A percentile compares a stretch with the other conserved stretches of the same genome.
Evolutionary conservation across 2,113 vertebrate genomes (phyloP).

Genomic region (Pampusana beccarii): DNA sequence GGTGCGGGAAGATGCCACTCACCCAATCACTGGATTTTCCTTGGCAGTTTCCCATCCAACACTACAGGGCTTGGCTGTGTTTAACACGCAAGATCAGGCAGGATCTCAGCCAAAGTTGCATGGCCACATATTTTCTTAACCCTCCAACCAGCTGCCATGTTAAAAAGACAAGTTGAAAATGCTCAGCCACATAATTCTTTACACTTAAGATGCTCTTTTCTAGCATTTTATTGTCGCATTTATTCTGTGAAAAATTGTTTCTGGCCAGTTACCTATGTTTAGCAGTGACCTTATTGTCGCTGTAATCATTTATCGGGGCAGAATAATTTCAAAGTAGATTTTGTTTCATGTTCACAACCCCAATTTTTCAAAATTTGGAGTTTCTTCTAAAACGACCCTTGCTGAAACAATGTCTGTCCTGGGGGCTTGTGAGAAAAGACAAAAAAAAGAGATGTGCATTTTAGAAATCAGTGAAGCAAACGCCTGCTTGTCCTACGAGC

Average conservation of each 20-base stretch:
- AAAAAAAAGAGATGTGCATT: not conserved
- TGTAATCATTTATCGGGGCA: not conserved
- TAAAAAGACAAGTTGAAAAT: conserved; percentile 30
- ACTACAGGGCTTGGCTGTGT: conserved; percentile 55
- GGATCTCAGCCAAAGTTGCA: conserved; percentile 54
- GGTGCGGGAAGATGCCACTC: conserved; percentile 38
- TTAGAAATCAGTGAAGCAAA: conserved; percentile 41
- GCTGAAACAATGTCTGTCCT: not conserved
- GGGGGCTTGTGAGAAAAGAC: not conserved
- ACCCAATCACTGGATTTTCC: conserved; percentile 58
- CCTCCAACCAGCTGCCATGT: conserved; percentile 22
- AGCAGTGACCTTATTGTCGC: not conserved
- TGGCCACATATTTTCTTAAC: conserved; percentile 60
- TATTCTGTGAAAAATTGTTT: not conserved
- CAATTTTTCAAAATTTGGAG: not conserved
- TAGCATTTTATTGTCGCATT: not conserved
- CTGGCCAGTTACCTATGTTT: not conserved
- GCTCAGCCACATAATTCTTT: not conserved
- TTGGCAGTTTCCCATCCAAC: conserved; percentile 50
- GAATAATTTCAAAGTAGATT: not conserved
- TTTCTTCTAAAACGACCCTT: conserved; percentile 8
- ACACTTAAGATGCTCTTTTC: not conserved
- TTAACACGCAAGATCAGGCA: conserved; percentile 39
- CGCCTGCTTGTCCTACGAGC: not conserved
- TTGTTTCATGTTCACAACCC: not conserved